These are phyloP conservation scores for Scrobipalpa costella DNA, from an alignment of 2,888 invertebrate genomes.

Conservation along the genomic window DNA sequence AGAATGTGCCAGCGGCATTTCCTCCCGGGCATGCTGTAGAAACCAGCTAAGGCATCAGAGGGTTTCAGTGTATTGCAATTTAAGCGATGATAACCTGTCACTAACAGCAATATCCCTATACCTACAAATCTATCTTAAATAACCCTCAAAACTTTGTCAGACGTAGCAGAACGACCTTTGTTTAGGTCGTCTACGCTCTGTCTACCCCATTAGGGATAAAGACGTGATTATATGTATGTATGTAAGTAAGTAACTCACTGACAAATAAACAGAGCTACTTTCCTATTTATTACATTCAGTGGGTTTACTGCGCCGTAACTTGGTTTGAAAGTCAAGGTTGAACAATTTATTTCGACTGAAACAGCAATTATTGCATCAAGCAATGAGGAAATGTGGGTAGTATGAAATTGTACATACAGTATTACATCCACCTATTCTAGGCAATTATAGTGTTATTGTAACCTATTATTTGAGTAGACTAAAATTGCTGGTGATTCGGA, in stretches of 20 bases:
- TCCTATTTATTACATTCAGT: neutral
- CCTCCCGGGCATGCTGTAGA: no score
- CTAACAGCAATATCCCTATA: no score
- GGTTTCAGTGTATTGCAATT: no score
- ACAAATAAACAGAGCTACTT: neutral
- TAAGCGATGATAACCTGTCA: no score
- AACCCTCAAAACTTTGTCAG: no score
- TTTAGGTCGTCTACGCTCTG: no score
- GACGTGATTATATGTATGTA: neutral
- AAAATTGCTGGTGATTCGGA: neutral
- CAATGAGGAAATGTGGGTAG: constrained; percentile 1
- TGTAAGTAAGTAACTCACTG: neutral
- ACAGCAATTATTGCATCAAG: constrained; percentile 4
- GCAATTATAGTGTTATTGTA: neutral
- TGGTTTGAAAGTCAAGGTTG: neutral
- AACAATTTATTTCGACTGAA: constrained; percentile 5
- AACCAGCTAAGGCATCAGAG: no score
- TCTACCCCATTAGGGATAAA: no score
- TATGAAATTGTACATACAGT: neutral
- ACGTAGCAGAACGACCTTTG: no score
- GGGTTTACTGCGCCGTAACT: neutral
- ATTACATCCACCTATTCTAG: neutral
- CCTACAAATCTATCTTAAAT: no score
- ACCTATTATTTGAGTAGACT: neutral
- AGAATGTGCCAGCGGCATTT: no score